Conservation (phyloP, 2,797 vertebrate species). For the Characodon lateralis region DNA sequence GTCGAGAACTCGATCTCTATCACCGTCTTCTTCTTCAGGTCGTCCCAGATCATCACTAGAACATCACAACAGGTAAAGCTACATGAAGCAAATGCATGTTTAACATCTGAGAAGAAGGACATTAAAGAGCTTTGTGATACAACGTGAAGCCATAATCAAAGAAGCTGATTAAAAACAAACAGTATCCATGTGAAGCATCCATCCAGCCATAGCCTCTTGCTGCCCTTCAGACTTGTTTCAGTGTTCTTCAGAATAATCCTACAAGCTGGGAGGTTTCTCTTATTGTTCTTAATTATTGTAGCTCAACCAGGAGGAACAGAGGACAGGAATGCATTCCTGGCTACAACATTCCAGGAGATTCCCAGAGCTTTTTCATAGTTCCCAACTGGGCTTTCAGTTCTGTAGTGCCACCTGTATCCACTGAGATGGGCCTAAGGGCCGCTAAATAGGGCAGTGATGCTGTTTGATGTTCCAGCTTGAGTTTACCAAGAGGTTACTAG, state of each 20-base stretch:
- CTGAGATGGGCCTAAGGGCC: too few relatives aligned
- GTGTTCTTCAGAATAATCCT: too few relatives aligned
- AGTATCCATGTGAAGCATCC: too few relatives aligned
- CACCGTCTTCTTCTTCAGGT: constrained; percentile 98
- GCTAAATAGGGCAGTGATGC: too few relatives aligned
- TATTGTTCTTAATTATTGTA: neutral
- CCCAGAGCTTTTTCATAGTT: neutral
- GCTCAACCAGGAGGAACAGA: neutral
- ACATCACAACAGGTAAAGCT: neutral
- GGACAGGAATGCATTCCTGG: neutral
- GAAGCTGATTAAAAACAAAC: neutral
- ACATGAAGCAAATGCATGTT: neutral
- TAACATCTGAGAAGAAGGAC: neutral
- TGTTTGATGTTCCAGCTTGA: too few relatives aligned
- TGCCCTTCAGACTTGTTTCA: too few relatives aligned
- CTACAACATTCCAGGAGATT: neutral
- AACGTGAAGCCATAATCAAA: neutral
- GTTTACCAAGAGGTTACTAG: too few relatives aligned
- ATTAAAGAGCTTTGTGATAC: neutral
- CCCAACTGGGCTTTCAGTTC: neutral
- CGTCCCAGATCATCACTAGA: constrained; percentile 99
- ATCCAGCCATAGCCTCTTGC: too few relatives aligned
- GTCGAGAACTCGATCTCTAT: constrained; percentile 99
- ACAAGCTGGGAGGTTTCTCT: too few relatives aligned
- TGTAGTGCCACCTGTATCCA: too few relatives aligned